These are phyloP conservation scores for Tholera decimalis DNA, from an alignment of 2,888 invertebrate genomes.

Conservation along the genomic window DNA sequence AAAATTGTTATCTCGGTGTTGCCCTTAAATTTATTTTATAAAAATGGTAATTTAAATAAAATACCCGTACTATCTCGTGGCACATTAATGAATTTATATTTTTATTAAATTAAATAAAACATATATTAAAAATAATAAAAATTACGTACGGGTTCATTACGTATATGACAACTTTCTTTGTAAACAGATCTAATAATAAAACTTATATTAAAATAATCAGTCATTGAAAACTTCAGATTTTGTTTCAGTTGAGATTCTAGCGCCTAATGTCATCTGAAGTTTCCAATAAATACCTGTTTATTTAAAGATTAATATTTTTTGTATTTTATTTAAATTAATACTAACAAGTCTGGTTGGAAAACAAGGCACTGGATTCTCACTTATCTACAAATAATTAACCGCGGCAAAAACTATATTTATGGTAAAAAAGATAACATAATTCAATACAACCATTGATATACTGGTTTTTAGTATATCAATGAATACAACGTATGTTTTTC, in stretches of 20 bases:
- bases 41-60: conserved; percentile 75
- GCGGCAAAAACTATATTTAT: conserved; percentile 35
- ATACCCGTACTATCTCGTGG: conserved; percentile 89
- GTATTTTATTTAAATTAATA: conserved; percentile 66
- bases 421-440: conserved; percentile 26
- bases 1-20: conserved; percentile 44
- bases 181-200: conserved; percentile 83
- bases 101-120: conserved; percentile 70
- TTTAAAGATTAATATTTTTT: conserved; percentile 74
- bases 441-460: conserved; percentile 32
- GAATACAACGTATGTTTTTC: too few relatives aligned
- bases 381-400: conserved; percentile 51
- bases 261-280: conserved; percentile 86
- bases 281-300: conserved; percentile 81
- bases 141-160: conserved; percentile 76
- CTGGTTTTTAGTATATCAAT: too few relatives aligned
- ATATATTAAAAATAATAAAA: conserved; percentile 64
- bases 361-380: conserved; percentile 65
- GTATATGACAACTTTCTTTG: conserved; percentile 65
- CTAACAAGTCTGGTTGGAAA: conserved; percentile 64
- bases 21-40: conserved; percentile 62
- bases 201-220: conserved; percentile 79
- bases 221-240: conserved; percentile 90
- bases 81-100: conserved; percentile 78
- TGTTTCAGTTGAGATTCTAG: conserved; percentile 84